Conservation (phyloP, 2,797 vertebrate genomes). For the Agapornis canus region DNA sequence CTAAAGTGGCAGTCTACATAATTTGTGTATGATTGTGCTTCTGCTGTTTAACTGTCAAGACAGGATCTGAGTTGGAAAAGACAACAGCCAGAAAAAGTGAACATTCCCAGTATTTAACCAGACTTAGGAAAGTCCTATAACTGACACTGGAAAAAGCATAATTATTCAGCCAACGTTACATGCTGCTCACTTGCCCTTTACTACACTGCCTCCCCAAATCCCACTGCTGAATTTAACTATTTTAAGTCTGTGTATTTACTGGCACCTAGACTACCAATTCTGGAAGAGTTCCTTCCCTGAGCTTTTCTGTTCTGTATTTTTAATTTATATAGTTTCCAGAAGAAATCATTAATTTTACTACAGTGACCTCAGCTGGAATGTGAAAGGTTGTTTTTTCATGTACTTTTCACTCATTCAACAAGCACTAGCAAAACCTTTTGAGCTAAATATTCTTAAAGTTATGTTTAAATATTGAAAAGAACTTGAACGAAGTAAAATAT, state of each 20-base stretch:
- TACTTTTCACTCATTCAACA: not conserved
- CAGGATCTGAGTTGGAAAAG: not conserved
- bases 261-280: not conserved
- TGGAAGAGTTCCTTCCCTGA: not conserved
- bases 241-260: not conserved
- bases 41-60: not conserved
- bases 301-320: not conserved
- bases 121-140: not conserved
- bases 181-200: slow-evolving; percentile 6
- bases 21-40: not conserved
- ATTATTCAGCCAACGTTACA: not conserved
- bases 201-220: not conserved
- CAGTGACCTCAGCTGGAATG: not conserved
- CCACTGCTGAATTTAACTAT: not conserved
- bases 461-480: not conserved
- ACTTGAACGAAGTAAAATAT: not conserved
- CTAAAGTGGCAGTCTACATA: not conserved
- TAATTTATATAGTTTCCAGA: not conserved
- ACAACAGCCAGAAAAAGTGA: not conserved
- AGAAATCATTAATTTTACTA: not conserved
- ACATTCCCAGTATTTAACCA: not conserved
- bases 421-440: not conserved
- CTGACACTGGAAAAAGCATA: not conserved
- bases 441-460: not conserved
- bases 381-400: not conserved